Evolutionary conservation across 2,113 vertebrate species (phyloP), one percentile per base, ranked within the genome.

Genomic region (Odocoileus hemionus): DNA sequence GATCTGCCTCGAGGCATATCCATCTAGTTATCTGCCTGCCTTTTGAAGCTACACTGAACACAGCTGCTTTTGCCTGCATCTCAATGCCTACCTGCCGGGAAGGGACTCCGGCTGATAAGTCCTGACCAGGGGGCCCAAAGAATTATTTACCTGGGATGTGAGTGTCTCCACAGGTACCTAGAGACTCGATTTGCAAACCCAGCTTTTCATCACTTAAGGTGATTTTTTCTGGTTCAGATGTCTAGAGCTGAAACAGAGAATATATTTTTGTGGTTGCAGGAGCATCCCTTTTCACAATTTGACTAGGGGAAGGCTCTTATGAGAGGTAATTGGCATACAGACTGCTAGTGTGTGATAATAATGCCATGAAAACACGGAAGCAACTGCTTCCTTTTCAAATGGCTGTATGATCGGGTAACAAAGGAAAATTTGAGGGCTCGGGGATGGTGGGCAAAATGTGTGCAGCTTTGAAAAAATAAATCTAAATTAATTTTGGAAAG

Each of bases 1-100:
- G 97, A 98, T 97, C 98, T 98, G 98, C 98, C 98, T 98, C 26
- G 83, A 98, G 98, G 98, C 98, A 98, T 89, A 98, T 96, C 94
- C 97, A 94, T 98, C 98, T 98, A 98, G 98, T 98, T 99, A 98
- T 98, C 98, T 98, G 94, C 84, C 96, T 94, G 90, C 43, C 98
- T 98, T 98, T 99, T 99, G 98, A 99, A 99, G 96, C 90, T 94
- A 86, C 92, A 96, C 86, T 70, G 64, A 83, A 67, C 95, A 96
- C 96, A 97, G 96, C 13, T 97, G 95, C 91, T 98, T 94, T 96
- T 60, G 92, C 98, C 23, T 92, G 95, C 93, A 52, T 92, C 91
- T 97, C 93, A 57, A 0, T 94, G 97, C 92, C 96, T 98, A 95
- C 96, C 92, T 98, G 98, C 96, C 94, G 94, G 97, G 96, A 98